Percentiles rank a stretch among this genome's conserved stretches.
Conservation (phyloP, 2,113 vertebrate genomes). For the Willisornis vidua region DNA sequence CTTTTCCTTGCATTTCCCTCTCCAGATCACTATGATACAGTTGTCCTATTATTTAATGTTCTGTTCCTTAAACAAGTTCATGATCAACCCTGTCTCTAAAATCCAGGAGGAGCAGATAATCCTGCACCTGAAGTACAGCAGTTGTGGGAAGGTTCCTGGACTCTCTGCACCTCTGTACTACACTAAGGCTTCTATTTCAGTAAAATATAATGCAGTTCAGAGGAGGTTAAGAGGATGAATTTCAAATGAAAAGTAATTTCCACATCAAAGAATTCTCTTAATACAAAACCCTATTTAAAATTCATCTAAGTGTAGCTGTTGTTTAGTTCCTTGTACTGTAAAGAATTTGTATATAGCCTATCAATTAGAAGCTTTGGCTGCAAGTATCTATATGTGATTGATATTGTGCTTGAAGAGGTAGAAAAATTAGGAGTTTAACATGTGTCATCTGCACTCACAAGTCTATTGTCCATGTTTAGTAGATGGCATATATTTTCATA, state of each 20-base stretch:
- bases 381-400: background rate
- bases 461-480: background rate
- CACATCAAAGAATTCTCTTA: slow-evolving; percentile 43
- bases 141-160: background rate
- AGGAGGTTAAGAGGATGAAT: background rate
- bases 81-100: background rate
- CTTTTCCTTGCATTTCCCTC: background rate
- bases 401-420: slow-evolving; percentile 14
- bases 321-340: background rate
- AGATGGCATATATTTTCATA: background rate
- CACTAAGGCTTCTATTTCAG: background rate
- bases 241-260: slow-evolving; percentile 42
- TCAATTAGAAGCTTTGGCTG: background rate
- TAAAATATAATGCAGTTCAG: background rate
- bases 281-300: slow-evolving; percentile 14
- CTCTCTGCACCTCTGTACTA: background rate
- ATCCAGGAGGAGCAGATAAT: background rate
- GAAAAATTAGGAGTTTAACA: background rate
- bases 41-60: background rate
- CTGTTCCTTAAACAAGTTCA: background rate
- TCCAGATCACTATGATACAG: too few relatives aligned
- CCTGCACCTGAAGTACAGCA: background rate
- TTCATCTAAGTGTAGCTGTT: background rate
- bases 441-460: background rate
- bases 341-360: background rate